Conservation (phyloP, 2,113 vertebrate genomes). For the Phyllostomus hastatus region DNA sequence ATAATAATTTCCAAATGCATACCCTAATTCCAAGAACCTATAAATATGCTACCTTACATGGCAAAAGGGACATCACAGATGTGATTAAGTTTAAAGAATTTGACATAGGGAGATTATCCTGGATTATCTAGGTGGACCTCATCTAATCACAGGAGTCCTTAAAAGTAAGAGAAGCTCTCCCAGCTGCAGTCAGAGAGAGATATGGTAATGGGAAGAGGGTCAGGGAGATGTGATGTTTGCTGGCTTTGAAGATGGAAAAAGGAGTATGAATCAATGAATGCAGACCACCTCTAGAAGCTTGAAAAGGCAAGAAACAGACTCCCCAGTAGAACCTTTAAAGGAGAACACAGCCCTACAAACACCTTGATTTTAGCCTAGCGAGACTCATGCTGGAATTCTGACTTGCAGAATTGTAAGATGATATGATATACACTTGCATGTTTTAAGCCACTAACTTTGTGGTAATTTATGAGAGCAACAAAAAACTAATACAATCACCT, state of each 20-base stretch:
- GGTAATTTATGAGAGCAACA: not conserved
- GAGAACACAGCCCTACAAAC: not conserved
- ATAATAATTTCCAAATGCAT: not conserved
- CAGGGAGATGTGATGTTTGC: not conserved
- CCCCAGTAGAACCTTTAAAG: not conserved
- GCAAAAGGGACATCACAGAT: not conserved
- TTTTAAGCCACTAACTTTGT: not conserved
- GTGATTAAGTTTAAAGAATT: not conserved
- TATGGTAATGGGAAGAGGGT: not conserved
- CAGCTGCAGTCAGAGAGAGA: not conserved
- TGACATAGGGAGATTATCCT: not conserved
- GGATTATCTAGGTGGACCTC: not conserved
- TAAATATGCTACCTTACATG: not conserved
- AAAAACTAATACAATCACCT: not conserved
- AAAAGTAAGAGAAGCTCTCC: not conserved
- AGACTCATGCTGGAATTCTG: not conserved
- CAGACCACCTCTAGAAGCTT: not conserved
- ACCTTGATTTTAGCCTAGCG: not conserved
- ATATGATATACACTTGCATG: not conserved
- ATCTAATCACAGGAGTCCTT: not conserved
- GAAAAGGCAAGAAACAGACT: not conserved
- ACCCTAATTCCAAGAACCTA: not conserved
- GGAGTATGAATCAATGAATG: not conserved
- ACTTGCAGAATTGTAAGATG: not conserved
- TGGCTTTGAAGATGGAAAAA: not conserved